A percentile compares a stretch with the other conserved stretches of the same genome.
Evolutionary conservation across 2,113 vertebrate genomes (phyloP).

Genomic region (Gobius niger): DNA sequence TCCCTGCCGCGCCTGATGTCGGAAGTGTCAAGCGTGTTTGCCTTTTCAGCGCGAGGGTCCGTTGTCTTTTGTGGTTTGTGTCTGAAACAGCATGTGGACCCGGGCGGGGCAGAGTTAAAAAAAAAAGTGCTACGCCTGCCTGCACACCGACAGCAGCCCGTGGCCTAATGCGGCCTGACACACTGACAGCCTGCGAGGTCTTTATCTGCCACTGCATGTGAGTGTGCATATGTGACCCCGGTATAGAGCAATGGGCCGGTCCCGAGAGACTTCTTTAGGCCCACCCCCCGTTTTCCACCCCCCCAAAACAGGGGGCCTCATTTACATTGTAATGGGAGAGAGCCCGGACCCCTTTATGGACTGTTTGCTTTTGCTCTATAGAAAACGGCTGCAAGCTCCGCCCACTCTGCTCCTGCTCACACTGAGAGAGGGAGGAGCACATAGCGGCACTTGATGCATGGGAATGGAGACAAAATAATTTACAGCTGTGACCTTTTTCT

Average conservation of each 20-base stretch:
- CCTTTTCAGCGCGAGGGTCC: conserved; percentile 70
- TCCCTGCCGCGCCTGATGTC: conserved; percentile 61
- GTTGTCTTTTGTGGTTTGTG: conserved; percentile 74
- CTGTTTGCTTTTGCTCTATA: conserved; percentile 76
- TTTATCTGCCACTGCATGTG: conserved; percentile 34
- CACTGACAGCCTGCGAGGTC: no score
- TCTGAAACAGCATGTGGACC: conserved; percentile 73
- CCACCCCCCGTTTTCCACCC: conserved; percentile 22
- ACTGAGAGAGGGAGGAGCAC: conserved; percentile 18
- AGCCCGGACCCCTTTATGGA: conserved; percentile 75
- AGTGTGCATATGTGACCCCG: conserved; percentile 61
- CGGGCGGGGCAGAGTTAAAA: conserved; percentile 64
- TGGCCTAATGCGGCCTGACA: conserved; percentile 67
- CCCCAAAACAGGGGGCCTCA: conserved; percentile 76
- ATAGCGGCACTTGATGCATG: conserved; percentile 44
- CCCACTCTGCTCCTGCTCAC: conserved; percentile 21
- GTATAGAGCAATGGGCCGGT: conserved; percentile 54
- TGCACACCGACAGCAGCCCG: conserved; percentile 69
- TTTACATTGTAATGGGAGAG: conserved; percentile 83
- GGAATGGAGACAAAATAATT: conserved; percentile 47
- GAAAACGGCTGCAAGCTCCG: conserved; percentile 65
- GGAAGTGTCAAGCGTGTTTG: conserved; percentile 75
- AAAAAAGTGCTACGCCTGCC: conserved; percentile 69
- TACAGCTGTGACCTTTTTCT: background rate
- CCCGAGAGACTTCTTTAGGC: conserved; percentile 77